phyloP scores from a whole-genome alignment of 2,888 invertebrate species.

The Dasysyrphus albostriatus region DNA sequence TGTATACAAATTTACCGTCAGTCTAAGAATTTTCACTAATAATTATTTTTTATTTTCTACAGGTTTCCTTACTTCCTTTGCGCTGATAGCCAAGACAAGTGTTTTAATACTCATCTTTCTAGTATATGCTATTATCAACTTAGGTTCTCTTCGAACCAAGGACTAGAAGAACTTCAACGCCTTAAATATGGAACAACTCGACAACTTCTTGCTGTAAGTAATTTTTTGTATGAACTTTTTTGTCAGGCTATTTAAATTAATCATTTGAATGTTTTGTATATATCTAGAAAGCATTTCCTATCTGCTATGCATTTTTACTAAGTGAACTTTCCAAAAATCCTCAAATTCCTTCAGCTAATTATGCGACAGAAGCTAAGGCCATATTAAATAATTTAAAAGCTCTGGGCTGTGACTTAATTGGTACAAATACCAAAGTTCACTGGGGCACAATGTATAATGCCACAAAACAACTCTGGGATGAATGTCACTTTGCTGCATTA shows the following conservation, averaged over 20 bases:
- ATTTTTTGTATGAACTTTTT: neutral
- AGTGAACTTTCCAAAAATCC: constrained; percentile 70
- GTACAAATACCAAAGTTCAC: constrained; percentile 50
- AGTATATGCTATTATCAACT: constrained; percentile 78
- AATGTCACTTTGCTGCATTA: constrained; percentile 72
- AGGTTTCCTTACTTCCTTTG: constrained; percentile 81
- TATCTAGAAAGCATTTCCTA: constrained; percentile 75
- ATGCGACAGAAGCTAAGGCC: constrained; percentile 46
- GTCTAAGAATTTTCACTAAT: neutral
- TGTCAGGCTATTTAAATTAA: neutral
- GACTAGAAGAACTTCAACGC: constrained; percentile 76
- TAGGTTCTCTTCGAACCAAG: constrained; percentile 77
- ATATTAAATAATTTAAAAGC: constrained; percentile 67
- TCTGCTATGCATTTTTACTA: constrained; percentile 77
- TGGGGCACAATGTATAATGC: constrained; percentile 76
- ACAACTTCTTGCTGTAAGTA: constrained; percentile 77
- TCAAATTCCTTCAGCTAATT: constrained; percentile 60
- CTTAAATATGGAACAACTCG: constrained; percentile 69
- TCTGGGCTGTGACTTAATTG: constrained; percentile 47
- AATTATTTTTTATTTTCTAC: neutral
- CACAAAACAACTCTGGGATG: constrained; percentile 78
- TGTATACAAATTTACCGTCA: no score
- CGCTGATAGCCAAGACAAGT: constrained; percentile 77
- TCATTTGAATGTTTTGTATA: no score
- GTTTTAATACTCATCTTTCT: constrained; percentile 73